These are phyloP conservation scores for Bugula neritina DNA, from an alignment of 2,888 invertebrate species.

Conservation along the genomic window DNA sequence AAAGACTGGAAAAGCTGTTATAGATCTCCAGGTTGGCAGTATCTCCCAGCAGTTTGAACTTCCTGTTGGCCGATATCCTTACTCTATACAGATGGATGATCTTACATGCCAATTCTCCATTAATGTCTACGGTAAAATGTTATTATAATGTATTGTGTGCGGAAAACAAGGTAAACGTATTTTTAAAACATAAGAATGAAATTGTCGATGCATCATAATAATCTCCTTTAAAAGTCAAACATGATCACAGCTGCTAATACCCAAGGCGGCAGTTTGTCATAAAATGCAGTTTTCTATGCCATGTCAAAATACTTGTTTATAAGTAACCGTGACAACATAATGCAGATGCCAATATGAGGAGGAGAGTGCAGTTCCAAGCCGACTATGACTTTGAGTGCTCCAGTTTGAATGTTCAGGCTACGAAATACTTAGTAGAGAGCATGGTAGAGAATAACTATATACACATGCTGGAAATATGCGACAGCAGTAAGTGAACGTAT, in stretches of 20 bases:
- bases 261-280: no score
- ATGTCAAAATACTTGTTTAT: no score
- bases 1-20: not conserved
- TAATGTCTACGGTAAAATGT: slow-evolving; percentile 18
- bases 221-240: no score
- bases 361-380: not conserved
- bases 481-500: not conserved
- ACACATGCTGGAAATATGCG: not conserved
- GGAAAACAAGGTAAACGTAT: no score
- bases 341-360: slow-evolving; percentile 12
- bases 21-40: not conserved
- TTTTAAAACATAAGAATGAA: no score
- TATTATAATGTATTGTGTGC: no score
- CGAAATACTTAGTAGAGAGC: not conserved
- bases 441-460: slow-evolving; percentile 1
- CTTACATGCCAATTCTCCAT: not conserved
- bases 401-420: not conserved
- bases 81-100: not conserved
- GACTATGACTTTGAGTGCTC: not conserved
- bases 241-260: no score
- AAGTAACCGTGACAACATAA: no score
- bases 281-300: no score
- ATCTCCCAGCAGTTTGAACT: slow-evolving; percentile 11
- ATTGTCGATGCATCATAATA: no score
- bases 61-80: slow-evolving; percentile 17